Conservation (phyloP, 2,797 vertebrate species). For the Lophotriccus pileatus region DNA sequence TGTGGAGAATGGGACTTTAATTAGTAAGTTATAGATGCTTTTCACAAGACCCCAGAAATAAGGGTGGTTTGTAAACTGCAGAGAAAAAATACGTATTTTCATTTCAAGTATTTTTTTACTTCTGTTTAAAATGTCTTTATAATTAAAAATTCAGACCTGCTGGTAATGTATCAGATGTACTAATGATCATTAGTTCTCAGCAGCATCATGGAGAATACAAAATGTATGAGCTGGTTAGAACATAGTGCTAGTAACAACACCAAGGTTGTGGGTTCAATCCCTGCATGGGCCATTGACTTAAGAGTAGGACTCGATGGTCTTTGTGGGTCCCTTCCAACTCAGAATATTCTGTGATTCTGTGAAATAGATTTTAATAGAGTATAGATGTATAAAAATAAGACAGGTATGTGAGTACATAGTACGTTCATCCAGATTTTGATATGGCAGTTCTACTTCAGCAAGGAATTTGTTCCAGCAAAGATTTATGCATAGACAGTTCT, state of each 20-base stretch:
- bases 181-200: not conserved
- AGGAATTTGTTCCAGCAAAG: not conserved
- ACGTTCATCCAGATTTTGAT: not conserved
- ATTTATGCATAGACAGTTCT: not conserved
- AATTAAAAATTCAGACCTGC: not conserved
- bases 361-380: not conserved
- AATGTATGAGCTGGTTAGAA: not conserved
- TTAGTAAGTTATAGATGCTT: not conserved
- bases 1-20: not conserved
- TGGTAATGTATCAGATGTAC: not conserved
- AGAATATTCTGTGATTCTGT: not conserved
- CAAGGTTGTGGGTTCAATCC: not conserved
- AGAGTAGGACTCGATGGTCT: too few relatives aligned
- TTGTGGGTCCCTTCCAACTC: not conserved
- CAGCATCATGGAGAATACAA: not conserved
- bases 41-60: not conserved
- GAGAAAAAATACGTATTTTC: accelerated
- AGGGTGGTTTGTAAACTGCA: not conserved
- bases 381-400: not conserved
- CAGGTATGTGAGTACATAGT: not conserved
- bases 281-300: not conserved
- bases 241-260: not conserved
- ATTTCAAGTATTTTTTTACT: not conserved
- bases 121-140: not conserved
- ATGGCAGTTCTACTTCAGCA: not conserved